Evolutionary conservation across 2,888 invertebrate species (phyloP).

Genomic region (Agonopterix arenella): DNA sequence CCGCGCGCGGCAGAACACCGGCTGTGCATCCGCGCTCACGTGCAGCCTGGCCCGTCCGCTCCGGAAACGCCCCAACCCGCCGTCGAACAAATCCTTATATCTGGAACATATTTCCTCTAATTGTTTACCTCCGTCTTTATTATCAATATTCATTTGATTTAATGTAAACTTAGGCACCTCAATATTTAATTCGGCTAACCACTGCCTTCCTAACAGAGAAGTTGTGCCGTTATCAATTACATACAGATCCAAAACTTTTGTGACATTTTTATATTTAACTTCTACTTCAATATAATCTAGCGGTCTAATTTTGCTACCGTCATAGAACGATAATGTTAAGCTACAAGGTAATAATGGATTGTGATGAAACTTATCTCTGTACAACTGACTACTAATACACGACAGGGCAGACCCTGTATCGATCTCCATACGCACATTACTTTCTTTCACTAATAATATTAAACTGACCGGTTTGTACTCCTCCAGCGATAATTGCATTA

Average conservation of each 20-base stretch:
- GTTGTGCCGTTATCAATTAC: constrained; percentile 8
- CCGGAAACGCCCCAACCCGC: constrained; percentile 4
- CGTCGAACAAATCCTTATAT: neutral
- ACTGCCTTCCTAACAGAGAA: constrained; percentile 9
- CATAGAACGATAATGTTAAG: constrained; percentile 7
- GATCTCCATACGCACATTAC: constrained; percentile 9
- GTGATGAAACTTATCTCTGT: constrained; percentile 4
- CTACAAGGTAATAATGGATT: constrained; percentile 7
- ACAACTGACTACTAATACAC: constrained; percentile 6
- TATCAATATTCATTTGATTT: neutral
- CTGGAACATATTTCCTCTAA: neutral
- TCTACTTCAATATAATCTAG: constrained; percentile 3
- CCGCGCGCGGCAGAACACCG: constrained; percentile 5
- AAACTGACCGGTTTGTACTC: constrained; percentile 11
- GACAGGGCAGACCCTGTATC: constrained; percentile 11
- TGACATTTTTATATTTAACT: constrained; percentile 1
- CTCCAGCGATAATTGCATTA: neutral
- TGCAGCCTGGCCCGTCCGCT: constrained; percentile 6
- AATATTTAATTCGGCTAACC: constrained; percentile 9
- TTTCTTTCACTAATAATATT: constrained; percentile 3
- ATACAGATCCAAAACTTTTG: constrained; percentile 7
- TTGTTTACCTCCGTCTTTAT: neutral
- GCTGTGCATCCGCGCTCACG: constrained; percentile 9
- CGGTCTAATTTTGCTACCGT: constrained; percentile 3
- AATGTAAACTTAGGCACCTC: neutral